Conservation (phyloP, 2,797 vertebrate species). For the Acridotheres tristis region DNA sequence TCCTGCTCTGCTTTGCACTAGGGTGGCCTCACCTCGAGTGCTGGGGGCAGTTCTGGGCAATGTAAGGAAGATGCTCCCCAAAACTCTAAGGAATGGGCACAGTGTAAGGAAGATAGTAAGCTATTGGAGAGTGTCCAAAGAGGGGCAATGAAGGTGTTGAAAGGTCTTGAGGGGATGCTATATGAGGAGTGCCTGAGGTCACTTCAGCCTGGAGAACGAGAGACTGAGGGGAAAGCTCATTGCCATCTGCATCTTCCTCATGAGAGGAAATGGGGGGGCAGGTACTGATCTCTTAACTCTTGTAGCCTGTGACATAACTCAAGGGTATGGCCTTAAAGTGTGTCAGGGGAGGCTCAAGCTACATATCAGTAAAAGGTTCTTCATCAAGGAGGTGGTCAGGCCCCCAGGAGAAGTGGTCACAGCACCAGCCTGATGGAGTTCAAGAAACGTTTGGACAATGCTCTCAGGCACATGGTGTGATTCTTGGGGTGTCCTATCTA, state of each 20-base stretch:
- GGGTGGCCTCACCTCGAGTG: rapidly evolving
- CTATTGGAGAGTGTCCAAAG: not conserved
- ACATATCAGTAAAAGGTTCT: rapidly evolving
- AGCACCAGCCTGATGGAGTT: not conserved
- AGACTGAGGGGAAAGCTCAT: not conserved
- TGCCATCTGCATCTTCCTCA: not conserved
- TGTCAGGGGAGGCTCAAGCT: not conserved
- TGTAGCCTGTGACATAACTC: not conserved
- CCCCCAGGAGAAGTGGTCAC: not conserved
- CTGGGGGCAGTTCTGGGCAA: not conserved
- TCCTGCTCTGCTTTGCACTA: not conserved
- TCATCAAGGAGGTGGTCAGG: not conserved
- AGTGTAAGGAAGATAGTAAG: not conserved
- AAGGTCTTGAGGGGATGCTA: not conserved
- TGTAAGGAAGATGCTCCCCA: not conserved
- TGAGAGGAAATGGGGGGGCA: too few relatives aligned
- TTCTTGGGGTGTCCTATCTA: not conserved
- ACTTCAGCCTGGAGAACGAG: not conserved
- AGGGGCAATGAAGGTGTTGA: not conserved
- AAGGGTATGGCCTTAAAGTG: not conserved
- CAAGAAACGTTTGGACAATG: not conserved
- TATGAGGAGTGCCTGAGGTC: not conserved
- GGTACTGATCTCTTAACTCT: not conserved
- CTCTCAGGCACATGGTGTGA: not conserved
- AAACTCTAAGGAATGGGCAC: not conserved